Conservation (phyloP, 2,888 invertebrate species). For the Uropetala carovei region DNA sequence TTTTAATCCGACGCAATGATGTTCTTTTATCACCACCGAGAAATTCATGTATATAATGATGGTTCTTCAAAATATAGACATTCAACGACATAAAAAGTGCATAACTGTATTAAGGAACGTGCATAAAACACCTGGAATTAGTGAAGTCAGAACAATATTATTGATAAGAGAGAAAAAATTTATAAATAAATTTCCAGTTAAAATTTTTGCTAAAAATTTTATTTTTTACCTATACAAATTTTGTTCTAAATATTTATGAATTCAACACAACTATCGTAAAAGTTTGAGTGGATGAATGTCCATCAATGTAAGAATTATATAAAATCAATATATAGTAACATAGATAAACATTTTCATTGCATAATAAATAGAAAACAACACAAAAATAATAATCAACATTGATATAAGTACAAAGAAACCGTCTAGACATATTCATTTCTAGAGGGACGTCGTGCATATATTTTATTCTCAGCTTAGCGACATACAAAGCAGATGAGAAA, state of each 20-base stretch:
- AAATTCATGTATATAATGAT: no score
- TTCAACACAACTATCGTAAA: slow-evolving; percentile 49
- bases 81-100: no score
- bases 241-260: slow-evolving; percentile 56
- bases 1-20: no score
- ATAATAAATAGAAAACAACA: slow-evolving; percentile 59
- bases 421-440: slow-evolving; percentile 11
- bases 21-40: no score
- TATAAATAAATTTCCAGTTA: not conserved
- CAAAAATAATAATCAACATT: slow-evolving; percentile 55
- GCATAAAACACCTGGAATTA: no score
- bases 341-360: slow-evolving; percentile 62
- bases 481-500: not conserved
- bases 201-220: slow-evolving; percentile 53
- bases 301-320: slow-evolving; percentile 60
- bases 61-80: no score
- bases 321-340: slow-evolving; percentile 60
- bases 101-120: no score
- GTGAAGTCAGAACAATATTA: no score
- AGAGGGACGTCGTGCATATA: slow-evolving; percentile 17
- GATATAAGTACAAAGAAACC: slow-evolving; percentile 50
- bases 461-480: not conserved
- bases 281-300: slow-evolving; percentile 38
- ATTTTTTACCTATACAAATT: slow-evolving; percentile 59
- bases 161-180: no score